These are phyloP conservation scores for Clostera curtula DNA, from an alignment of 2,888 invertebrate genomes.

Conservation along the genomic window DNA sequence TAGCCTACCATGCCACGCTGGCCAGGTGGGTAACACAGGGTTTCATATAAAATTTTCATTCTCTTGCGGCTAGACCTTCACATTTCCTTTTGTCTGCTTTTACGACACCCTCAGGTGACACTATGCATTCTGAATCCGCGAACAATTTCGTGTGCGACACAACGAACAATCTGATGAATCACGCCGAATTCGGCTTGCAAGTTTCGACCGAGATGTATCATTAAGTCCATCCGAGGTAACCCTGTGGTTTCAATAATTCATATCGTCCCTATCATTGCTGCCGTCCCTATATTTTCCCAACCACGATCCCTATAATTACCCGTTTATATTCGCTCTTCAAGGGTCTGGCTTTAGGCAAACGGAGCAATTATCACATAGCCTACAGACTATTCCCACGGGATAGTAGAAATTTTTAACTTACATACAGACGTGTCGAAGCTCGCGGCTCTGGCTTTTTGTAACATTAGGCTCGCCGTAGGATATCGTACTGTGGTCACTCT, in stretches of 20 bases:
- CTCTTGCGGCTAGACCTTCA: no score
- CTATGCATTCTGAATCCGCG: no score
- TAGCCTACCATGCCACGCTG: no score
- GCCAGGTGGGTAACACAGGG: no score
- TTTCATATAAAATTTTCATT: no score
- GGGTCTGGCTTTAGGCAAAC: slow-evolving; percentile 63
- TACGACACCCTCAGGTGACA: no score
- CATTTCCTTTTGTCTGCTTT: no score
- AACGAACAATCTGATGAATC: slow-evolving; percentile 25
- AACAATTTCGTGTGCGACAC: slow-evolving; percentile 14
- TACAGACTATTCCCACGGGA: slow-evolving; percentile 64
- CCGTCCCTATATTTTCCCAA: slow-evolving; percentile 39
- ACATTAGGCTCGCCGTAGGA: slow-evolving; percentile 39
- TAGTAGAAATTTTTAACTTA: slow-evolving; percentile 56
- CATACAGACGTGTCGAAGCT: slow-evolving; percentile 29
- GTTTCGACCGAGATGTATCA: slow-evolving; percentile 37
- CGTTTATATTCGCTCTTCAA: slow-evolving; percentile 45
- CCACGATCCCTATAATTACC: slow-evolving; percentile 50
- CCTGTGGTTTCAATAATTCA: slow-evolving; percentile 49
- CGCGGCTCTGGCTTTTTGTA: slow-evolving; percentile 43
- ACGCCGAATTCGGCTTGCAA: slow-evolving; percentile 27
- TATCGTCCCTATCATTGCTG: slow-evolving; percentile 29
- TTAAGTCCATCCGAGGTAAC: slow-evolving; percentile 38
- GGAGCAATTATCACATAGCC: slow-evolving; percentile 65
- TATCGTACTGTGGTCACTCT: slow-evolving; percentile 42